Percentiles rank a stretch among this genome's conserved stretches.
phyloP scores from a whole-genome alignment of 2,113 vertebrate genomes.

The Campylomormyrus tamandua region DNA sequence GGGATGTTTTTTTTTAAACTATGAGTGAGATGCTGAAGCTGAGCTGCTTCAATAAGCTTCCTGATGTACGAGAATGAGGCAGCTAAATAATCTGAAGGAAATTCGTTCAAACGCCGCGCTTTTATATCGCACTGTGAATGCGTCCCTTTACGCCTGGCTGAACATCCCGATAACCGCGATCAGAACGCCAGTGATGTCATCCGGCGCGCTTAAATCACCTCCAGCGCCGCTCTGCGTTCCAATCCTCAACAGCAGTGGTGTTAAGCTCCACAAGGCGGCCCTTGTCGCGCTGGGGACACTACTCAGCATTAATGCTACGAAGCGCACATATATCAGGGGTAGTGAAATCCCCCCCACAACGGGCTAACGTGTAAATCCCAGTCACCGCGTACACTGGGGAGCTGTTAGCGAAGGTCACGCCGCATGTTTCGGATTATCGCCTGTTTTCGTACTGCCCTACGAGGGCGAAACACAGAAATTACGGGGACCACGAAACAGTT shows the following conservation, averaged over 20 bases:
- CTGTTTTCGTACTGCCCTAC: not conserved
- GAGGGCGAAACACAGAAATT: not conserved
- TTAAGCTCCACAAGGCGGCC: slow-evolving; percentile 14
- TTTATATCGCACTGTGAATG: not conserved
- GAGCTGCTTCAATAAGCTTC: not conserved
- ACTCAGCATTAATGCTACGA: not conserved
- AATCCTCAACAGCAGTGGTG: slow-evolving; percentile 12
- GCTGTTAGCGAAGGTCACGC: not conserved
- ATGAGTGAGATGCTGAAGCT: not conserved
- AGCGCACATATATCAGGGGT: not conserved
- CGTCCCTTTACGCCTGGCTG: not conserved
- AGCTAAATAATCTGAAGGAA: not conserved
- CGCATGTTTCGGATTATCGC: not conserved
- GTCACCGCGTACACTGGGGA: not conserved
- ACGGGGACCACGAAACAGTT: not conserved
- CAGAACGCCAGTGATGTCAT: not conserved
- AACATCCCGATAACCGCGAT: not conserved
- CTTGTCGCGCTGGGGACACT: not conserved
- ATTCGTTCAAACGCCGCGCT: not conserved
- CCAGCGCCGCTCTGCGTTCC: not conserved
- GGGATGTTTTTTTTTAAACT: not conserved
- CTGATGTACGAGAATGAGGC: not conserved
- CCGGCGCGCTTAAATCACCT: not conserved
- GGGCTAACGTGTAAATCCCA: not conserved
- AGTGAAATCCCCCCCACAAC: not conserved